phyloP scores from a whole-genome alignment of 2,797 vertebrate genomes.

The Ctenochaetus hawaiiensis region DNA sequence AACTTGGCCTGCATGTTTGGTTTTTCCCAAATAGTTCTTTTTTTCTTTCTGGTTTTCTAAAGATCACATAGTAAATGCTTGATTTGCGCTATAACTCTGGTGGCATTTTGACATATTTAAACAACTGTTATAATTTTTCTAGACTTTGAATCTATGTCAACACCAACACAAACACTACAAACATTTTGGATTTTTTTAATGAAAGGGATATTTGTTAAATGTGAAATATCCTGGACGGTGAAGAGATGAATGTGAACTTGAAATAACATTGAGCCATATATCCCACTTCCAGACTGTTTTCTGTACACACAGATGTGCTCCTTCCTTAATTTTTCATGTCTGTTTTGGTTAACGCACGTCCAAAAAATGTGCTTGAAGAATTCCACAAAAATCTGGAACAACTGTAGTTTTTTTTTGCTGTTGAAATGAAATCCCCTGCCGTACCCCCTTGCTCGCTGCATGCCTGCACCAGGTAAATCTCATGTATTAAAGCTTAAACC shows the following conservation, averaged over 20 bases:
- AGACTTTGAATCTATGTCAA: neutral
- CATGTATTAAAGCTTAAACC: conserved; percentile 36
- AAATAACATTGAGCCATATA: conserved; percentile 21
- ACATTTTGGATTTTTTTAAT: conserved; percentile 12
- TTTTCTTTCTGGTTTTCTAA: neutral
- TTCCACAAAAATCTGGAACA: neutral
- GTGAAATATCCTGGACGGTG: conserved; percentile 23
- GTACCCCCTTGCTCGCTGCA: conserved; percentile 46
- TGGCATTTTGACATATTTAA: conserved; percentile 18
- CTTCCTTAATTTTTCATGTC: neutral
- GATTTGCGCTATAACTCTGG: conserved; percentile 1
- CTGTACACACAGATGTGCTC: conserved; percentile 3
- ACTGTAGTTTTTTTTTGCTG: conserved; percentile 4
- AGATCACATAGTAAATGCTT: neutral
- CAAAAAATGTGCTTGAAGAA: conserved; percentile 15
- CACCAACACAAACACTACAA: neutral
- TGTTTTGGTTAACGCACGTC: conserved; percentile 2
- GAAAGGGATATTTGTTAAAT: conserved; percentile 1
- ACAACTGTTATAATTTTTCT: neutral
- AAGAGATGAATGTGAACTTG: conserved; percentile 19
- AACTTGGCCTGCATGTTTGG: neutral
- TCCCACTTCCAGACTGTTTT: conserved; percentile 17
- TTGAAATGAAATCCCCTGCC: conserved; percentile 25
- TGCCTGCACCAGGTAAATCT: conserved; percentile 50
- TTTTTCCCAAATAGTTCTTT: neutral